Evolutionary conservation across 2,888 invertebrate genomes (phyloP).

Genomic region (Nymphalis polychloros): DNA sequence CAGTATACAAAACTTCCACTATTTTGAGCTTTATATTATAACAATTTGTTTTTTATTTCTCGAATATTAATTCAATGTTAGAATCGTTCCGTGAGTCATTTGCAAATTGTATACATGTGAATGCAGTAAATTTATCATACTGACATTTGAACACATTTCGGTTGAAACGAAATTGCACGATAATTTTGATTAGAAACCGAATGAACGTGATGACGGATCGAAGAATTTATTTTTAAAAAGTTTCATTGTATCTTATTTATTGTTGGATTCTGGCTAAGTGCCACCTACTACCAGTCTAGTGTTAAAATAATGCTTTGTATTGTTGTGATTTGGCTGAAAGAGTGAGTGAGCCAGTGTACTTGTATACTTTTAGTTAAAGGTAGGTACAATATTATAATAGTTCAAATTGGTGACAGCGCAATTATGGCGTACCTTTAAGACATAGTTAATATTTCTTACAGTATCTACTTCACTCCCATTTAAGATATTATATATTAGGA

Average conservation of each 20-base stretch:
- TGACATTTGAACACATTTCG: constrained; percentile 73
- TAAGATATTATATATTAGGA: too few relatives aligned
- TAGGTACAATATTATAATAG: too few relatives aligned
- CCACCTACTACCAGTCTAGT: too few relatives aligned
- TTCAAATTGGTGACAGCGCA: too few relatives aligned
- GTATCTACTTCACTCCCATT: too few relatives aligned
- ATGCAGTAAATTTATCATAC: constrained; percentile 64
- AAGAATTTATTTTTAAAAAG: constrained; percentile 49
- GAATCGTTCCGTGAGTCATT: constrained; percentile 44
- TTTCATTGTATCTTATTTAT: not conserved
- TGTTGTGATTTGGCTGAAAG: too few relatives aligned
- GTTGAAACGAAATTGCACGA: constrained; percentile 74
- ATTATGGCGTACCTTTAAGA: too few relatives aligned
- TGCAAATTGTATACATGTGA: constrained; percentile 52
- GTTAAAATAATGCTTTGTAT: too few relatives aligned
- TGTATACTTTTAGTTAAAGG: too few relatives aligned
- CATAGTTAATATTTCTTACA: too few relatives aligned
- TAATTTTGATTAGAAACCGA: constrained; percentile 72
- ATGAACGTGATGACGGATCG: constrained; percentile 64
- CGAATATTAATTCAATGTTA: constrained; percentile 33
- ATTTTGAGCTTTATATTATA: constrained; percentile 27
- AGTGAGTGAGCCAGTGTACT: too few relatives aligned
- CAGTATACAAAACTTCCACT: constrained; percentile 43
- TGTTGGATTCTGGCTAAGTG: too few relatives aligned
- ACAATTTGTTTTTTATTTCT: constrained; percentile 18